Conservation (phyloP, 2,797 vertebrate species). For the Aplochiton taeniatus region DNA sequence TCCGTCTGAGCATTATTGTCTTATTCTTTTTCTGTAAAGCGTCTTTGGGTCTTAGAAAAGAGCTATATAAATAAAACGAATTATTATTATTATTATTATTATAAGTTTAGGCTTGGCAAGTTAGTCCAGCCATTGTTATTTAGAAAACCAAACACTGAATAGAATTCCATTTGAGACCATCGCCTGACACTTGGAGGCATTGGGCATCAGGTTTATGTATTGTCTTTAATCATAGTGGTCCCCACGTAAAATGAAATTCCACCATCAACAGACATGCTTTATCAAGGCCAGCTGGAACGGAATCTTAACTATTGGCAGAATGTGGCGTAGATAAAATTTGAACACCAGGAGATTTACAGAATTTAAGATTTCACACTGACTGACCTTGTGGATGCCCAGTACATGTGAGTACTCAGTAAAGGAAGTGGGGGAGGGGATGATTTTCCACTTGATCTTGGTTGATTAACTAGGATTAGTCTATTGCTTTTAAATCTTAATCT, state of each 20-base stretch:
- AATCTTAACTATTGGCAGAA: conserved; percentile 8
- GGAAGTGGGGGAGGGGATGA: not conserved
- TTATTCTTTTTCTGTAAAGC: too few relatives aligned
- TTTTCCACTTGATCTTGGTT: conserved; percentile 46
- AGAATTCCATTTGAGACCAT: conserved; percentile 10
- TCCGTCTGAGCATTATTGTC: too few relatives aligned
- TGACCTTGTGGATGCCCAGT: not conserved
- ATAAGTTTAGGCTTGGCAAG: not conserved
- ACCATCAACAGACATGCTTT: not conserved
- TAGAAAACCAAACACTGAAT: conserved; percentile 2
- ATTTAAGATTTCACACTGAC: conserved; percentile 12
- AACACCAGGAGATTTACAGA: conserved; percentile 13
- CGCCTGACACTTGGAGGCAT: too few relatives aligned
- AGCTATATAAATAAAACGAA: too few relatives aligned
- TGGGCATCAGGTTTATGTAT: conserved; percentile 3
- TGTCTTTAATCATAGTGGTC: not conserved
- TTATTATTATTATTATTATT: too few relatives aligned
- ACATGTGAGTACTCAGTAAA: conserved; percentile 46
- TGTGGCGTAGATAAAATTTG: conserved; percentile 1
- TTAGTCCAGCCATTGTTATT: not conserved
- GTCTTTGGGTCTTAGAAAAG: too few relatives aligned
- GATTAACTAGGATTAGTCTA: conserved; percentile 34
- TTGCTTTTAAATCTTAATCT: conserved; percentile 35
- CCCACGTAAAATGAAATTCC: not conserved
- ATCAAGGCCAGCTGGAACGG: not conserved